Base-by-base conservation (phyloP, 2,797 vertebrate species). In the Coregonus sp. region DNA sequence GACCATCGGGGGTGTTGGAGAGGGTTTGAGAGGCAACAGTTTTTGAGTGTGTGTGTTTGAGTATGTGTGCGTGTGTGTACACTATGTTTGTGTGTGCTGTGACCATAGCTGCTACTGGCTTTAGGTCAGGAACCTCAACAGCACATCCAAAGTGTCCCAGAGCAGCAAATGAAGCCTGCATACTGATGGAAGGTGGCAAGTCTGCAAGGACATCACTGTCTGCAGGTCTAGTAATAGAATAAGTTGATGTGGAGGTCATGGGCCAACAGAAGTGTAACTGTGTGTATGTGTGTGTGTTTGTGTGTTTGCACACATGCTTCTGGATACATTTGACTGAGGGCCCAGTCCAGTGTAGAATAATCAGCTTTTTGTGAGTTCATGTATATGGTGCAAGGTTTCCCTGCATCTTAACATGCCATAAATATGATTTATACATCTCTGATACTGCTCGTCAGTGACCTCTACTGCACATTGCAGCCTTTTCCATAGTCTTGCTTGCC, bases 281-380 rank as follows among this genome's bases (percentile, higher is more conserved):
- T 72, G 72, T 66, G 29, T 70, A 35, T 61, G 65, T 74, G 63
- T 75, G 61, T 75, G 74, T 70, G 50, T 20, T 11, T 25, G 25
- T 25, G 25, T 25, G 25, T 25, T 25, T 25, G 25, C 25, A 25
- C 25, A 25, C 25, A 1, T 25, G 25, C 25, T 25, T 25, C 25
- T 25, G 15, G 54, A 50, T 25, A 18, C 16, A 59, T 67, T 15
- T 74, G 71, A 35, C 71, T 16, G 5, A 78, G 61, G 68, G 63
- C 59, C 5, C 37, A 66, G 61, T 70, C 74, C 72, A 68, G 1
- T 35, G 50, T 47, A 71, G 40, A 72, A 71, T 68, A 77, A 50
- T 33, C n/a, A 16, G 29, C 9, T 74, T 79, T 51, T 82, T 77
- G 75, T 83, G 54, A 82, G 75, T 52, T 59, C 76, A 50, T 37